Conservation (phyloP, 2,888 invertebrate genomes). For the Unio pictorum region DNA sequence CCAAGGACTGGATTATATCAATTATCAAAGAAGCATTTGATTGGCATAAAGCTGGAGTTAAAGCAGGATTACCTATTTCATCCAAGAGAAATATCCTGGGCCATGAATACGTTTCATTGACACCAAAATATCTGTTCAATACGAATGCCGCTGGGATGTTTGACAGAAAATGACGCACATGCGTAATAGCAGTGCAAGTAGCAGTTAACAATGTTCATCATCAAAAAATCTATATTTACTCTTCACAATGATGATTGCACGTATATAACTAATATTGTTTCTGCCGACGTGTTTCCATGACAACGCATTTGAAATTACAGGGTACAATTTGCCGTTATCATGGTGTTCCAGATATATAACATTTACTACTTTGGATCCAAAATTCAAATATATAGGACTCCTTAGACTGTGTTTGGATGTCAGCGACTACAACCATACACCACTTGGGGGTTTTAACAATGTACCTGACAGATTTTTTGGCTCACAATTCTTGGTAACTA, state of each 20-base stretch:
- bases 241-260: constrained; percentile 14
- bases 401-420: constrained; percentile 1
- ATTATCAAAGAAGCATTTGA: neutral
- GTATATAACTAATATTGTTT: constrained; percentile 22
- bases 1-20: constrained; percentile 16
- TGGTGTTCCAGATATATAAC: constrained; percentile 3
- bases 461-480: constrained; percentile 3
- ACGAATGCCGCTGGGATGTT: too few relatives aligned
- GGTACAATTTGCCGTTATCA: constrained; percentile 3
- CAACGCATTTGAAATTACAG: constrained; percentile 5
- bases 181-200: too few relatives aligned
- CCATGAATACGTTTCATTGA: constrained; percentile 11
- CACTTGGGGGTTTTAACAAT: neutral
- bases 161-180: too few relatives aligned
- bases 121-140: too few relatives aligned
- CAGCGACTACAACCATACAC: constrained; percentile 10
- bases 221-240: constrained; percentile 20
- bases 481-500: constrained; percentile 7
- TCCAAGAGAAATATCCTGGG: constrained; percentile 17
- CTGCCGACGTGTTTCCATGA: constrained; percentile 10
- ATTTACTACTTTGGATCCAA: neutral
- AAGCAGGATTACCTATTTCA: constrained; percentile 1
- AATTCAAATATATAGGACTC: neutral
- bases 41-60: too few relatives aligned
- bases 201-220: too few relatives aligned